These are phyloP conservation scores for Malurus cyaneus DNA, from an alignment of 2,113 vertebrate genomes.

Conservation along the genomic window DNA sequence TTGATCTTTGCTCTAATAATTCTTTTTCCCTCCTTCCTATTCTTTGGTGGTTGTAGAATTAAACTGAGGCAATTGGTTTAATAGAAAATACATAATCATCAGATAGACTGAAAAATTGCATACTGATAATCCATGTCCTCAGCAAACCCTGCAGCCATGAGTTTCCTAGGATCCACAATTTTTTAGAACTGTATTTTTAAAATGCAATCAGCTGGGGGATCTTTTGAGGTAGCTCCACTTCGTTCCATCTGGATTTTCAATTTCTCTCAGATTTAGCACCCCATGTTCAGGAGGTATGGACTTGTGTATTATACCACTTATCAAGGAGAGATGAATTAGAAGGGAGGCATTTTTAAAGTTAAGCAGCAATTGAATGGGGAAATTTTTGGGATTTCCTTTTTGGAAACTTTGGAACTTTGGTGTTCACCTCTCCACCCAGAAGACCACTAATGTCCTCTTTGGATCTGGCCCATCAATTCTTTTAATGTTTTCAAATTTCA, in stretches of 20 bases:
- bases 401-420: too few relatives aligned
- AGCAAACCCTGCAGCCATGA: neutral
- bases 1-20: neutral
- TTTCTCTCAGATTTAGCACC: neutral
- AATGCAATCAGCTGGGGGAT: neutral
- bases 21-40: neutral
- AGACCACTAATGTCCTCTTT: slow-evolving; percentile 2
- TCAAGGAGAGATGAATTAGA: neutral
- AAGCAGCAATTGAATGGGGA: neutral
- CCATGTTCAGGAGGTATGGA: neutral
- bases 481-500: slow-evolving; percentile 31
- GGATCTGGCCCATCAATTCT: slow-evolving; percentile 59
- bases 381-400: neutral
- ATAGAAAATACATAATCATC: neutral
- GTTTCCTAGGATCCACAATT: neutral
- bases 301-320: neutral
- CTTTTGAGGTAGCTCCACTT: neutral
- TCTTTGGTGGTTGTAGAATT: neutral
- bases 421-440: neutral
- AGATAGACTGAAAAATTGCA: neutral
- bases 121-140: neutral
- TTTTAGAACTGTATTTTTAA: neutral
- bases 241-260: neutral
- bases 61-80: neutral
- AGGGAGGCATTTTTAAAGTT: neutral